Base-by-base conservation (phyloP, 2,113 vertebrate genomes). In the Rutilus rutilus region DNA sequence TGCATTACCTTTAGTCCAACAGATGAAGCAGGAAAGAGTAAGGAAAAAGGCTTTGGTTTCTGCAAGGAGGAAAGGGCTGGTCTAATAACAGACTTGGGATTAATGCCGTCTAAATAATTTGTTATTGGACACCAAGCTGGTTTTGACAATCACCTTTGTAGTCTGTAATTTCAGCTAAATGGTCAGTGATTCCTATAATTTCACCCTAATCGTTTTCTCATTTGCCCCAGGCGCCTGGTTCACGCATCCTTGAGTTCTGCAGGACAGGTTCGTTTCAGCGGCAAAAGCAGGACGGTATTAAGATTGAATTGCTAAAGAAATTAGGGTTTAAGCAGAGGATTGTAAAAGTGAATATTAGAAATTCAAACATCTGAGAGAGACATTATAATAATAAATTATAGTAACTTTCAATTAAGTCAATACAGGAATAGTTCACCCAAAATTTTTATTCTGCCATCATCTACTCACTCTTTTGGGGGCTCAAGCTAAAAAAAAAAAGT, bases 181-280 rank as follows among this genome's bases (percentile, higher is more conserved):
- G 74, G 71, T 84, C 47, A 81, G 77, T 78, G 82, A 82, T 86
- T 85, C 76, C 78, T 62, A 78, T 79, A 64, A 90, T 87, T 85
- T 86, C 54, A 15, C 3, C 57, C 59, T 78, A 86, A 90, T 87
- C 62, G 25, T 45, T 71, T 85, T 71, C 74, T 83, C 47, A 82
- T 84, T 79, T 86, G 71, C 75, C 23, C 15, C 2, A 52, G 27
- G 64, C 25, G 10, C 15, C 57, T 67, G 36, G 33, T 86, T 80
- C n/a, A 71, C 25, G 62, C 83, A n/a, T 65, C 15, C 57, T 81
- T 76, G 83, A 87, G 59, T 77, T 82, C 67, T 84, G 64, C 9
- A 39, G 19, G 71, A 85, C 62, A 80, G 36, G 67, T 59, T 83
- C 8, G 23, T 39, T 59, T 79, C 57, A 27, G 21, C 23, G 2